phyloP scores from a whole-genome alignment of 2,797 vertebrate species.

The Thaleichthys pacificus region DNA sequence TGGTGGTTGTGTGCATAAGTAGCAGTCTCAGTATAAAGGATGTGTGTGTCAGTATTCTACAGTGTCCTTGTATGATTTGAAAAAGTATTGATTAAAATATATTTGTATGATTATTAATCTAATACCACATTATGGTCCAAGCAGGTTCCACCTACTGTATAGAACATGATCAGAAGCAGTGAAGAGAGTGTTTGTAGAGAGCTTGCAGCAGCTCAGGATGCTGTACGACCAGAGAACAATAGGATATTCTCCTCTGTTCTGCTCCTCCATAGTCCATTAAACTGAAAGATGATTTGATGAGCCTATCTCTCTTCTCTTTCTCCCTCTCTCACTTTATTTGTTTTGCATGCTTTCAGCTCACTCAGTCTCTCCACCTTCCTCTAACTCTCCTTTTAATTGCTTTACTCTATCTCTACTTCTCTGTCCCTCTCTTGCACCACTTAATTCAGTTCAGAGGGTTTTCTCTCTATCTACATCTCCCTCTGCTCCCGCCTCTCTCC shows the following conservation, averaged over 20 bases:
- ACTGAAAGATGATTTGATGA: constrained; percentile 29
- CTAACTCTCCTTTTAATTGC: too few relatives aligned
- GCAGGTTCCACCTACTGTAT: too few relatives aligned
- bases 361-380: constrained; percentile 5
- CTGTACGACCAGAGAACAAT: neutral
- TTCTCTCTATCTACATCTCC: too few relatives aligned
- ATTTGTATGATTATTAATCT: too few relatives aligned
- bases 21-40: too few relatives aligned
- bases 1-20: too few relatives aligned
- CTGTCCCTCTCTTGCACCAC: neutral
- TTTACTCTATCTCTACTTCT: neutral
- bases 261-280: constrained; percentile 33
- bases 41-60: too few relatives aligned
- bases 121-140: too few relatives aligned
- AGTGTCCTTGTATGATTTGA: too few relatives aligned
- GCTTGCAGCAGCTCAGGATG: constrained; percentile 1
- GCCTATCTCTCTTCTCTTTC: constrained; percentile 6
- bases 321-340: neutral
- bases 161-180: neutral
- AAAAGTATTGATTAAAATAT: too few relatives aligned
- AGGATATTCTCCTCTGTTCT: constrained; percentile 1
- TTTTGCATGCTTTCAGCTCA: neutral
- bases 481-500: too few relatives aligned
- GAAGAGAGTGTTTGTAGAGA: neutral
- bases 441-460: too few relatives aligned